Evolutionary conservation across 2,888 invertebrate species (phyloP), one percentile per base, ranked within the genome.

Genomic region (Drosophila tanythrix): DNA sequence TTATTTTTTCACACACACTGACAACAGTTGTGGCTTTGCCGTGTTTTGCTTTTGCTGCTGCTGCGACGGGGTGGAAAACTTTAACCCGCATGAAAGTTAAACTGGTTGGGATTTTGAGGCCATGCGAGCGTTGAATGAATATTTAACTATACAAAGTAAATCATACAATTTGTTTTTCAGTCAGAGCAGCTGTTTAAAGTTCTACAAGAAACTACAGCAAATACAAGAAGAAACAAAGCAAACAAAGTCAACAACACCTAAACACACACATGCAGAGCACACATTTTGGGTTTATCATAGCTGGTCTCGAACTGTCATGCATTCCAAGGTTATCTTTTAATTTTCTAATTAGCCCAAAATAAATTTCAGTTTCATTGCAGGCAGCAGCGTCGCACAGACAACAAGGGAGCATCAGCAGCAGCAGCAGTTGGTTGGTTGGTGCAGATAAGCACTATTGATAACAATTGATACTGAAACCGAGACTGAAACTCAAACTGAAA

Each of bases 341-440:
- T 46, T 62, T 70, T 43, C 71, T 67, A 80, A 89, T 70, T 76
- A 74, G 63, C 67, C 61, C 70, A 73, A 82, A 85, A 72, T 68
- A 79, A 84, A 81, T 85, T 84, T 81, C 63, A 88, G 60, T 88
- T 85, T 74, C 62, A 75, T 78, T 81, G 51, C 73, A 86, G 79
- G 62, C 68, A 74, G 79, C 67, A 71, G 55, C 56, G 68, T 60
- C 57, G 68, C 72, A 76, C 64, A 67, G 63, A 68, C 69, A 81
- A 73, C 59, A 67, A 60, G 68, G 36, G 7, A 35, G 56, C 68
- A 70, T 38, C 62, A 62, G 63, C 69, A 59, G 36, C 57, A 56
- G 33, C 64, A 48, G 46, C 60, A 52, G 27, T 46, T 46, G 46
- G 46, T 46, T 46, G 46, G 46, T 46, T 46, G 46, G 46, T n/a